Conservation (phyloP, 2,797 vertebrate genomes). For the Gymnothorax reevesii region DNA sequence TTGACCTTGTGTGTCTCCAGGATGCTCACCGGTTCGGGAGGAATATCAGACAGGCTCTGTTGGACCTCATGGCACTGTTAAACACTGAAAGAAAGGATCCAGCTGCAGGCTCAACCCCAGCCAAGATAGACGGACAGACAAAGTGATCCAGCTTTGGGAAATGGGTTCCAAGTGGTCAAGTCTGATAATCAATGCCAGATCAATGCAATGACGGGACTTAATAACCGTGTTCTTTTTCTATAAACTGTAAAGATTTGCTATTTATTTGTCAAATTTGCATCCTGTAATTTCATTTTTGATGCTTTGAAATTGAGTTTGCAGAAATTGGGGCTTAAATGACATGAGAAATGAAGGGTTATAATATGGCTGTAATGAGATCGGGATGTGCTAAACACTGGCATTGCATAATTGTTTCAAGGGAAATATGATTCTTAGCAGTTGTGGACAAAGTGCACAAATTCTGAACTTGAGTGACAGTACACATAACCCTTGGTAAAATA, state of each 20-base stretch:
- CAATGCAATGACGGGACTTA: slow-evolving; percentile 4
- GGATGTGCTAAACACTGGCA: neutral
- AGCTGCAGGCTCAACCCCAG: neutral
- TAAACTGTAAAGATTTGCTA: neutral
- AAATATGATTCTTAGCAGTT: neutral
- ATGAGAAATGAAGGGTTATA: neutral
- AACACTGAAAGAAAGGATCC: slow-evolving; percentile 50
- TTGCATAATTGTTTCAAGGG: neutral
- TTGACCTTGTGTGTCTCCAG: slow-evolving; percentile 42
- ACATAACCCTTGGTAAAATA: no score
- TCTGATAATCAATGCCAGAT: neutral
- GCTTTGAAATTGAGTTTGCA: neutral
- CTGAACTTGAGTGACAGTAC: no score
- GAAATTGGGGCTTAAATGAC: neutral
- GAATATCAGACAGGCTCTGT: slow-evolving; percentile 73
- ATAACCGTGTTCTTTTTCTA: neutral
- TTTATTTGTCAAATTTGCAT: slow-evolving; percentile 8
- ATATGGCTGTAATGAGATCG: neutral
- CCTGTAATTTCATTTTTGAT: slow-evolving; percentile 8
- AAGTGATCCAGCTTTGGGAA: neutral
- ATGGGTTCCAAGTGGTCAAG: neutral
- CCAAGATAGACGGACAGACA: slow-evolving; percentile 20
- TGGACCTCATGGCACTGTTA: slow-evolving; percentile 75
- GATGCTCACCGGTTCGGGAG: slow-evolving; percentile 78
- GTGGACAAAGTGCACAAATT: no score